Base-by-base conservation (phyloP, 2,797 vertebrate genomes). In the Pantherophis alleghaniensis region DNA sequence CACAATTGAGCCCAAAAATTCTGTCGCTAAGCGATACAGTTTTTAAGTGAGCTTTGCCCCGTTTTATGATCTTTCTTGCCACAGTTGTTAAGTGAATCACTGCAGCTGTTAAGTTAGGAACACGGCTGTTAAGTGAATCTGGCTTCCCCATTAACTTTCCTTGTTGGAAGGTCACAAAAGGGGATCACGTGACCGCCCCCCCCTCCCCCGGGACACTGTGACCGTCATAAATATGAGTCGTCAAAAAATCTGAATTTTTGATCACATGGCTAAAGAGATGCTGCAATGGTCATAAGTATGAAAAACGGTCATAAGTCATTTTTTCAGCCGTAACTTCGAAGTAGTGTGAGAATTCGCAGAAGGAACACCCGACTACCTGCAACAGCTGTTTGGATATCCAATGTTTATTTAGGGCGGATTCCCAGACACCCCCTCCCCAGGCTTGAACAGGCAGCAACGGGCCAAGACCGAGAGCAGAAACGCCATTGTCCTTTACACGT, bases 401-500 rank as follows among this genome's bases (percentile, higher is more conserved):
- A 42, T 6, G 7, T 87, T 93, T 93, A 86, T 94, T 89, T 37
- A 89, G 24, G 42, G 53, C 14, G 7, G n/a, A 20, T 2, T 26
- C 87, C 53, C 55, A 86, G 28, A n/a, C 60, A 74, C 37, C 0
- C 24, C 1, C 4, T 5, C 47, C 47, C 47, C 47, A 7, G 5
- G 47, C 26, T 32, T 37, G 57, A 91, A 91, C 16, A 28, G 14
- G 55, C 91, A 56, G 63, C 60, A 42, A 20, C 12, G 26, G 20
- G 47, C 83, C 16, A 60, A 26, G 60, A 55, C 61, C 57, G 14
- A 47, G 55, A 42, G 28, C 14, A 5, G 22, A 3, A 56, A 47
- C 0, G 1, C 16, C 10, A 0, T 6, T 51, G 60, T 87, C 12
- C 42, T 37, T 18, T 5, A 13, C 20, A 79, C 24, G 1, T 1